Evolutionary conservation across 2,113 vertebrate species (phyloP).

Genomic region (Rhinoderma darwinii): DNA sequence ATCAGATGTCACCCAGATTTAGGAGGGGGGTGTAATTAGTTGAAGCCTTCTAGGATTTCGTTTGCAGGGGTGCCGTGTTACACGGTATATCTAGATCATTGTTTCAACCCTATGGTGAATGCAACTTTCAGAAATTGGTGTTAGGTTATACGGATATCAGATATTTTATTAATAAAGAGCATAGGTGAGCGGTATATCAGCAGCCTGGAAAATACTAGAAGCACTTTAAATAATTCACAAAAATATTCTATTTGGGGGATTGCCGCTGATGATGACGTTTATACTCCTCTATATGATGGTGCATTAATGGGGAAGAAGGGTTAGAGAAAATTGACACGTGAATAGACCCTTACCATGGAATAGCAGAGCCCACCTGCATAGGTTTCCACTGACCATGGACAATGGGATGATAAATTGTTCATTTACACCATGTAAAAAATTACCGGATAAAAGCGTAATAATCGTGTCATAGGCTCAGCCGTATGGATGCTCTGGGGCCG

Average conservation of each 20-base stretch:
- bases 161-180: slow-evolving; percentile 50
- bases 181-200: not conserved
- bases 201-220: not conserved
- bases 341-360: no score
- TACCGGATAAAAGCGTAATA: not conserved
- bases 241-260: not conserved
- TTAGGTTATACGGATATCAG: slow-evolving; percentile 29
- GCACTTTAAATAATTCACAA: not conserved
- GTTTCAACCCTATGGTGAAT: slow-evolving; percentile 42
- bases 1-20: slow-evolving; percentile 34
- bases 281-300: not conserved
- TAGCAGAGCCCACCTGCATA: no score
- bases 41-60: slow-evolving; percentile 45
- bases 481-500: no score
- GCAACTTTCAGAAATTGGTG: slow-evolving; percentile 36
- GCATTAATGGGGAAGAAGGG: no score
- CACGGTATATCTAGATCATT: slow-evolving; percentile 44
- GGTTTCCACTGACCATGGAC: not conserved
- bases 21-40: slow-evolving; percentile 39
- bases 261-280: no score
- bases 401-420: not conserved
- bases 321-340: no score
- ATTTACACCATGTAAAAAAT: no score
- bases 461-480: not conserved
- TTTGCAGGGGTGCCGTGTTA: slow-evolving; percentile 41